Percentiles rank a stretch among this genome's conserved stretches.
These are phyloP conservation scores for Pygocentrus nattereri DNA, from an alignment of 2,797 vertebrate genomes.

Conservation along the genomic window DNA sequence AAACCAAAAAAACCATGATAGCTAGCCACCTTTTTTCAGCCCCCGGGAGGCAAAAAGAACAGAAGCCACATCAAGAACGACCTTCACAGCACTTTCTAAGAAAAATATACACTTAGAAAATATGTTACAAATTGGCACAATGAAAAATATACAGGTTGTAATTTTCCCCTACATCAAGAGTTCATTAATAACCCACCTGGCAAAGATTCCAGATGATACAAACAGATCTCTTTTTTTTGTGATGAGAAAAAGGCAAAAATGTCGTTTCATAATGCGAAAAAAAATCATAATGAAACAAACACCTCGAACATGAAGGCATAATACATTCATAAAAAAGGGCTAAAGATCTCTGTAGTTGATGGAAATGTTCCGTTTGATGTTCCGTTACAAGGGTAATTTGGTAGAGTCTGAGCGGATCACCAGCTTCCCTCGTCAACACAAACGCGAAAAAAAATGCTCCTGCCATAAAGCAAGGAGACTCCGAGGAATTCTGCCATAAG, in stretches of 20 bases:
- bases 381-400: conserved; percentile 19
- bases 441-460: conserved; percentile 21
- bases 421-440: not conserved
- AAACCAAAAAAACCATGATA: conserved; percentile 90
- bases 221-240: conserved; percentile 89
- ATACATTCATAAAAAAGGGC: conserved; percentile 97
- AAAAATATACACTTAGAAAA: conserved; percentile 99
- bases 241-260: conserved; percentile 92
- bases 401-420: not conserved
- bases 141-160: conserved; percentile 98
- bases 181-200: conserved; percentile 99
- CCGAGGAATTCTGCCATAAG: not conserved
- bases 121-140: conserved; percentile 99
- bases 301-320: conserved; percentile 92
- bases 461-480: conserved; percentile 15
- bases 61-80: conserved; percentile 95
- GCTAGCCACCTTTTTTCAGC: conserved; percentile 98
- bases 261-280: conserved; percentile 93
- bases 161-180: conserved; percentile 99
- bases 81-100: conserved; percentile 99
- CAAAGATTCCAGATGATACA: conserved; percentile 74
- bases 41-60: conserved; percentile 94
- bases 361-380: conserved; percentile 11
- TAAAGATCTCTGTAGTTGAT: conserved; percentile 69
- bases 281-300: conserved; percentile 90